Conservation (phyloP, 2,888 invertebrate species). For the Pammene aurita region DNA sequence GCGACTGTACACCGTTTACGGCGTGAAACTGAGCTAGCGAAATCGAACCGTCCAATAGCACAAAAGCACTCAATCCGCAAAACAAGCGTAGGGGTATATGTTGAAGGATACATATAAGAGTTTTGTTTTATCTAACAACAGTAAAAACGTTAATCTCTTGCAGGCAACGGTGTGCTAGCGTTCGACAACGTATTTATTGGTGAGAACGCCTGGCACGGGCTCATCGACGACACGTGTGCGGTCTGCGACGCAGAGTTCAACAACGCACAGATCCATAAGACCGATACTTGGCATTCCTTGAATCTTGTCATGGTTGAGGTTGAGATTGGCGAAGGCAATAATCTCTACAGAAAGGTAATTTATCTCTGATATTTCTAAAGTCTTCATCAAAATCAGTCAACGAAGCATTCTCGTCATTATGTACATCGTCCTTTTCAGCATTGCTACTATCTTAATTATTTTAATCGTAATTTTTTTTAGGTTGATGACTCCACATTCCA, state of each 20-base stretch:
- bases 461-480: slow-evolving; percentile 47
- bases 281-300: slow-evolving; percentile 54
- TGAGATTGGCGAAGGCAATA: slow-evolving; percentile 50
- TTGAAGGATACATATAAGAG: too few relatives aligned
- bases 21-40: too few relatives aligned
- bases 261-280: slow-evolving; percentile 55
- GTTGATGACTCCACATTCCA: slow-evolving; percentile 58
- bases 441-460: too few relatives aligned
- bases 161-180: slow-evolving; percentile 49
- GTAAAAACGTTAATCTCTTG: not conserved
- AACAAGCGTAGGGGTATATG: too few relatives aligned
- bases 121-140: not conserved
- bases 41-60: too few relatives aligned
- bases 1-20: too few relatives aligned
- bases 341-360: slow-evolving; percentile 61
- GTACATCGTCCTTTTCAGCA: too few relatives aligned
- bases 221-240: slow-evolving; percentile 58
- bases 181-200: slow-evolving; percentile 55
- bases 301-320: slow-evolving; percentile 59
- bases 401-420: too few relatives aligned
- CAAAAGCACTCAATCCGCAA: too few relatives aligned
- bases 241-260: slow-evolving; percentile 63
- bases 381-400: not conserved
- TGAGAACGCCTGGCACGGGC: slow-evolving; percentile 63
- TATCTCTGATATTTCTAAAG: not conserved